Base-by-base conservation (phyloP, 2,797 vertebrate genomes). In the Periparus ater region DNA sequence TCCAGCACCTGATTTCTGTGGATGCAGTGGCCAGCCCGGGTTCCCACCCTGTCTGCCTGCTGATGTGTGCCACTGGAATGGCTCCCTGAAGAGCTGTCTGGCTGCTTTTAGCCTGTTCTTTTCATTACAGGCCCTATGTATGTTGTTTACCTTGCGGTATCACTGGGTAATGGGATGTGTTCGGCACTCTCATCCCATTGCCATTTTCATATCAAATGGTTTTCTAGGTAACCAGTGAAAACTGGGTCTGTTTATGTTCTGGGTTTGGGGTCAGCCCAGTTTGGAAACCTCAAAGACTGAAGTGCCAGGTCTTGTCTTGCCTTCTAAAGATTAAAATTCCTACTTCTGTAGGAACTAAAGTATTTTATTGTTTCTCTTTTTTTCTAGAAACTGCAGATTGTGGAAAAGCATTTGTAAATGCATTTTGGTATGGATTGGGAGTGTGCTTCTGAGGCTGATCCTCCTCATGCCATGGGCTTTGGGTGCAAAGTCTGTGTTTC, bases 21-120 rank as follows among this genome's bases (percentile, higher is more conserved):
- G 57, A 48, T 13, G 48, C 19, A 11, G 1, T 3, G 15, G 16
- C 21, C 36, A 60, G 30, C 19, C 17, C 44, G 47, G 16, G 27
- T 12, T 79, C 32, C 55, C 30, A 74, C 22, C 22, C 17, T 44
- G 54, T 50, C 53, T 67, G 25, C 23, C 48, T 5, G 1, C 40
- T 48, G 29, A 13, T n/a, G 17, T 10, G 25, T 34, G 12, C 11
- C 0, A 2, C 29, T 34, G 29, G 25, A 77, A 12, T 2, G 0
- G 27, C 51, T 78, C 13, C 17, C 48, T 57, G 42, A 51, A 57
- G 13, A 70, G 30, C 61, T 74, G 40, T 17, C 63, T 16, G 22
- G 7, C 36, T 68, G 19, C 10, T 72, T 68, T 58, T 60, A 85
- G 40, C 12, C 44, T 17, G 3, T 53, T 76, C n/a, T 58, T 72